These are phyloP conservation scores for Falco biarmicus DNA, from an alignment of 2,797 vertebrate genomes.

Conservation along the genomic window DNA sequence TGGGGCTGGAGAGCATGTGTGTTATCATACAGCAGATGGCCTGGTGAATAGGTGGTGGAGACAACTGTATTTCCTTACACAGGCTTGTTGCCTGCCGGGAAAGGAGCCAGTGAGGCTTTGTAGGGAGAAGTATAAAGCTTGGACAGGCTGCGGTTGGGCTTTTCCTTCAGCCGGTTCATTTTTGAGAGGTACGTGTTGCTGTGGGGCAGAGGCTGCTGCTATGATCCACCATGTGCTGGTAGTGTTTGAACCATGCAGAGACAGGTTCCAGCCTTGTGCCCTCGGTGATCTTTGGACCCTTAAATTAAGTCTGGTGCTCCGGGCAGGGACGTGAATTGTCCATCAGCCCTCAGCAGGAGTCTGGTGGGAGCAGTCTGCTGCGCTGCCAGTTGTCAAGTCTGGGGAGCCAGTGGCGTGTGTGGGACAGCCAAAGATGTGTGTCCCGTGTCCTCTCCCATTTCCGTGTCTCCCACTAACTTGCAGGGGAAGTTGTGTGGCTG, in stretches of 20 bases:
- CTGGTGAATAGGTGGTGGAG: background rate
- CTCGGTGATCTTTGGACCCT: background rate
- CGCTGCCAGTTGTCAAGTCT: accelerated
- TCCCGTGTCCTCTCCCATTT: background rate
- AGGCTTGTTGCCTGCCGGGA: background rate
- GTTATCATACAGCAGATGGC: background rate
- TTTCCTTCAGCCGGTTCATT: background rate
- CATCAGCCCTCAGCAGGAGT: background rate
- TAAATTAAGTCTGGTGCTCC: background rate
- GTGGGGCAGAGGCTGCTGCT: background rate
- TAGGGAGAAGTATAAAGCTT: background rate
- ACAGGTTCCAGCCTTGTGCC: background rate
- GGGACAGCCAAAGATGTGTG: background rate
- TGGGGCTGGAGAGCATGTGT: background rate
- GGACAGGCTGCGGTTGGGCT: background rate
- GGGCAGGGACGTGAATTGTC: background rate
- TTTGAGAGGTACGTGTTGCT: background rate
- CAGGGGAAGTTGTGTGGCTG: background rate
- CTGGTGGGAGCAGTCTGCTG: background rate
- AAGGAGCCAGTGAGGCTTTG: background rate
- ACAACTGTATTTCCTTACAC: background rate
- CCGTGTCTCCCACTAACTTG: background rate
- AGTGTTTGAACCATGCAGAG: accelerated
- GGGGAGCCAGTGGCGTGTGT: background rate
- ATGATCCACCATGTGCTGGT: accelerated